phyloP scores from a whole-genome alignment of 2,888 invertebrate species.

The Hyposoter dolosus region DNA sequence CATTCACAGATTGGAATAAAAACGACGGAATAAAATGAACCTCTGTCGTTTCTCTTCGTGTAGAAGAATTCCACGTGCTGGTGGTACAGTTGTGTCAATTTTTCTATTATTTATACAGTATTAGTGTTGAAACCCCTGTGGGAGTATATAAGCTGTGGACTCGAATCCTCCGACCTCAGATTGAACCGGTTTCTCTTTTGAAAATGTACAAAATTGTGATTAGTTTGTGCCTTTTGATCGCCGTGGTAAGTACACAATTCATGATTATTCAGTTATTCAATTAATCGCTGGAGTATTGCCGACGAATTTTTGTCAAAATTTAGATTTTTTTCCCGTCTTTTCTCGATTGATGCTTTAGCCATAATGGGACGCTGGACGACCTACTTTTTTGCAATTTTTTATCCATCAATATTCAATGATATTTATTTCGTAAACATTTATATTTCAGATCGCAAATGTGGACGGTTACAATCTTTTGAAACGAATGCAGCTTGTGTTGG shows the following conservation, averaged over 20 bases:
- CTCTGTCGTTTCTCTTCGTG: neutral
- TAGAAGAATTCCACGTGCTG: neutral
- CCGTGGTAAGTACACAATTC: neutral
- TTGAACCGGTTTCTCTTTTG: neutral
- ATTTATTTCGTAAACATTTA: neutral
- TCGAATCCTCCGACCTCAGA: neutral
- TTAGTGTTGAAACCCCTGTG: neutral
- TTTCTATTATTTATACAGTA: neutral
- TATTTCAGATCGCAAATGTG: neutral
- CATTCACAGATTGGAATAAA: neutral
- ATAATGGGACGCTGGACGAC: too few relatives aligned
- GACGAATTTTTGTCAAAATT: too few relatives aligned
- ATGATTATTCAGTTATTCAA: neutral
- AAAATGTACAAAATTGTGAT: conserved; percentile 5
- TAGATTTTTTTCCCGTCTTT: too few relatives aligned
- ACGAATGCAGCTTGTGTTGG: neutral
- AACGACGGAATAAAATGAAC: neutral
- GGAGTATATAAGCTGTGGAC: neutral
- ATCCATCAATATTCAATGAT: neutral
- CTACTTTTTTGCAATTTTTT: neutral
- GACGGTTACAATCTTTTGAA: neutral
- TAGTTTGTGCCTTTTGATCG: neutral
- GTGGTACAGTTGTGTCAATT: neutral
- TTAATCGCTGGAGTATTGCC: neutral
- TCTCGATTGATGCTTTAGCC: too few relatives aligned